Evolutionary conservation across 2,888 invertebrate species (phyloP).

Genomic region (Aphidius colemani): DNA sequence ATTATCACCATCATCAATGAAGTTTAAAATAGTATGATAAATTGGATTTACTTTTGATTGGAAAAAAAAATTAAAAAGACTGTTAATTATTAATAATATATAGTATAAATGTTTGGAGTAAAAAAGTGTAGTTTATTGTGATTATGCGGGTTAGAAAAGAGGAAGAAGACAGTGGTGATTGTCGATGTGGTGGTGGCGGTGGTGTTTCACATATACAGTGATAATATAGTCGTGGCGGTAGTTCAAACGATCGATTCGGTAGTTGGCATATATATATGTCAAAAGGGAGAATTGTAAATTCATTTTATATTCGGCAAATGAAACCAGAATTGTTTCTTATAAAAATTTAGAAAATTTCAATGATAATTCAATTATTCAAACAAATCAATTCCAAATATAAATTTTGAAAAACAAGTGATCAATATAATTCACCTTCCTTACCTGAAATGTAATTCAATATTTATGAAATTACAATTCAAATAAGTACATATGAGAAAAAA

Average conservation of each 20-base stretch:
- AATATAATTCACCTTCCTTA: conserved; percentile 27
- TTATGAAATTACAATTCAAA: neutral
- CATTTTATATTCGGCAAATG: conserved; percentile 8
- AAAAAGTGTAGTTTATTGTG: neutral
- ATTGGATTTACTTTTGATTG: too few species aligned
- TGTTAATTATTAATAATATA: too few species aligned
- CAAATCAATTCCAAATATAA: too few species aligned
- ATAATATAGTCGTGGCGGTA: conserved; percentile 32
- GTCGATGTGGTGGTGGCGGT: too few species aligned
- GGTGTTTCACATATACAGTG: neutral
- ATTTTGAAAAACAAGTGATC: neutral
- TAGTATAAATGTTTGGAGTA: neutral
- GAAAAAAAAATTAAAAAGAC: too few species aligned
- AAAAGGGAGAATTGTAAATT: conserved; percentile 25
- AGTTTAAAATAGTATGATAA: too few species aligned
- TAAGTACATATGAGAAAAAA: neutral
- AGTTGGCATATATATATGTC: conserved; percentile 21
- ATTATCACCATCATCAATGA: too few species aligned
- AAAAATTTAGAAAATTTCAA: too few species aligned
- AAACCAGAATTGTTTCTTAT: neutral
- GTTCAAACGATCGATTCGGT: conserved; percentile 49
- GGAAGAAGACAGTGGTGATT: conserved; percentile 32
- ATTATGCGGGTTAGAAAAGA: conserved; percentile 22
- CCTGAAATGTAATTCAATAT: conserved; percentile 11
- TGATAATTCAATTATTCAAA: too few species aligned